Evolutionary conservation across 1,140 invertebrate species (phyloP).

Genomic region (Dreissena polymorpha): DNA sequence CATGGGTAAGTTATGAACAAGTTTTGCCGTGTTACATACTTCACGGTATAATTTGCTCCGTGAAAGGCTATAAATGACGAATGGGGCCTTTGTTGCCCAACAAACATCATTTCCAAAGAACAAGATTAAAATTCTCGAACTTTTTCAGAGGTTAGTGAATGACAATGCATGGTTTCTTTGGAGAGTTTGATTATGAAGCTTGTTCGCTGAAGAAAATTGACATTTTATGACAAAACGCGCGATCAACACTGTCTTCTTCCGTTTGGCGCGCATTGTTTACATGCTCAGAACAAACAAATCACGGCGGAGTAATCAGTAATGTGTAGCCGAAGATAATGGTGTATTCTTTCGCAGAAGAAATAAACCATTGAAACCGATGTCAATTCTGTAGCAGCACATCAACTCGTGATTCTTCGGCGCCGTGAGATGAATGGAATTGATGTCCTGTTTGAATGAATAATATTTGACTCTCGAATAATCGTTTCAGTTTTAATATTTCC

Average conservation of each 20-base stretch:
- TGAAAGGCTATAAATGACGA: no score
- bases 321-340: slow-evolving; percentile 45
- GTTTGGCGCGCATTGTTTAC: slow-evolving; percentile 51
- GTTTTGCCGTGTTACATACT: no score
- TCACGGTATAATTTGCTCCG: no score
- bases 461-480: no score
- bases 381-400: background rate
- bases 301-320: slow-evolving; percentile 53
- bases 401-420: no score
- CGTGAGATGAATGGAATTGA: no score
- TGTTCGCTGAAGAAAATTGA: slow-evolving; percentile 51
- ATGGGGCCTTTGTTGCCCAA: background rate
- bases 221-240: slow-evolving; percentile 44
- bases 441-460: no score
- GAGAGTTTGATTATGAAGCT: slow-evolving; percentile 49
- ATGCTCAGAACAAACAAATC: slow-evolving; percentile 53
- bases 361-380: slow-evolving; percentile 46
- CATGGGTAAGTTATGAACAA: no score
- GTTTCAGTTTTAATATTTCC: no score
- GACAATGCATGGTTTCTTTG: slow-evolving; percentile 39
- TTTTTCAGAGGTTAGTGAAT: slow-evolving; percentile 42
- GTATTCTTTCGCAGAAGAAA: slow-evolving; percentile 35
- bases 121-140: slow-evolving; percentile 49
- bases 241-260: slow-evolving; percentile 35
- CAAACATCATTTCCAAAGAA: slow-evolving; percentile 41